Evolutionary conservation across 1,140 invertebrate species (phyloP).

Genomic region (Aphelenchoides besseyi): DNA sequence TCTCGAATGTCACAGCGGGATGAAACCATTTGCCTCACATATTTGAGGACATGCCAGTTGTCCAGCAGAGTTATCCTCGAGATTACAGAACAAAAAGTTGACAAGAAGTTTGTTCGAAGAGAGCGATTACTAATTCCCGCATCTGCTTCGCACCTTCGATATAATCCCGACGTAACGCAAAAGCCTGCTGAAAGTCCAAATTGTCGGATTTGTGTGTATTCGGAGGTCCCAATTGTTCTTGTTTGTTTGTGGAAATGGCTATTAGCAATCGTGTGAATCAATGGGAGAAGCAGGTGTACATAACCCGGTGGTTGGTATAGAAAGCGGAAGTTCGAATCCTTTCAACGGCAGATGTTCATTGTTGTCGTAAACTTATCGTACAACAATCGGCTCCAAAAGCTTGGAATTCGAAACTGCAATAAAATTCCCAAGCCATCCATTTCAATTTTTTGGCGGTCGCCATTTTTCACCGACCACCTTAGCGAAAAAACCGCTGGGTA

Average conservation of each 20-base stretch:
- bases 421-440: background rate
- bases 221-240: background rate
- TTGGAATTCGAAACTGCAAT: background rate
- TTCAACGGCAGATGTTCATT: background rate
- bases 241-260: background rate
- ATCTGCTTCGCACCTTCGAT: no score
- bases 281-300: background rate
- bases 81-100: no score
- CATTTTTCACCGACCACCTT: slow-evolving; percentile 2
- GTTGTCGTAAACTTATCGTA: background rate
- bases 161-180: no score
- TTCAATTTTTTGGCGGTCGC: no score
- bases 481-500: background rate
- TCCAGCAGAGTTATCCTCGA: no score
- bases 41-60: no score
- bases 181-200: no score
- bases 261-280: background rate
- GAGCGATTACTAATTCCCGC: no score
- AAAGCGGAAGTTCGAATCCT: background rate
- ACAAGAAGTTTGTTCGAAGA: no score
- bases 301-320: background rate
- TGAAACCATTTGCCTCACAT: no score
- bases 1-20: slow-evolving; percentile 2
- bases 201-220: background rate
- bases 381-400: background rate